These are phyloP conservation scores for Maniola jurtina DNA, from an alignment of 1,140 invertebrate genomes.

Conservation along the genomic window DNA sequence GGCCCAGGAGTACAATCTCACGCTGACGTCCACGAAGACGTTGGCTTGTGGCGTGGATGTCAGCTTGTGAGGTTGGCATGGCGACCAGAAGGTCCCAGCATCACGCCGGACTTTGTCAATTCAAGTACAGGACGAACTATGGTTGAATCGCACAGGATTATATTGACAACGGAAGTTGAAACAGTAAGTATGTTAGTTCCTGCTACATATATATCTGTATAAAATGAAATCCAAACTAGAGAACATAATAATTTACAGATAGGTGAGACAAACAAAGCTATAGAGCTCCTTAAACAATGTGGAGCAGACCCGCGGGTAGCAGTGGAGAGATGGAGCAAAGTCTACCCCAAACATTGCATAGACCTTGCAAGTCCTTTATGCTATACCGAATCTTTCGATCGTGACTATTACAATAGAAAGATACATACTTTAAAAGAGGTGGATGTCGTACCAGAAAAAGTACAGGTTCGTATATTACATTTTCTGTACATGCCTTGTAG, in stretches of 20 bases:
- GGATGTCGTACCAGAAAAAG: constrained; percentile 11
- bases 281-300: constrained; percentile 57
- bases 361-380: constrained; percentile 50
- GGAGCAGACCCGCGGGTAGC: constrained; percentile 46
- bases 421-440: constrained; percentile 42
- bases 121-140: constrained; percentile 29
- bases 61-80: constrained; percentile 65
- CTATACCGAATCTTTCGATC: constrained; percentile 46
- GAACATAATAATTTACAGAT: constrained; percentile 32
- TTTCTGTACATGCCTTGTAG: neutral
- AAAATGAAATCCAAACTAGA: constrained; percentile 6
- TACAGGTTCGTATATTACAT: constrained; percentile 20
- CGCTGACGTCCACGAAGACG: constrained; percentile 61
- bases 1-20: constrained; percentile 77
- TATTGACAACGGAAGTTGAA: constrained; percentile 33
- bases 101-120: constrained; percentile 45
- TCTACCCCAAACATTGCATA: constrained; percentile 60
- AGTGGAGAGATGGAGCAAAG: constrained; percentile 45
- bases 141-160: constrained; percentile 42
- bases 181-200: constrained; percentile 39
- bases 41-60: constrained; percentile 75
- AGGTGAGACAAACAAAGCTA: constrained; percentile 51
- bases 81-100: constrained; percentile 41
- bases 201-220: no score
- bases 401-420: constrained; percentile 46